phyloP scores from a whole-genome alignment of 1,140 invertebrate genomes.

The Cyphomyrmex costatus region DNA sequence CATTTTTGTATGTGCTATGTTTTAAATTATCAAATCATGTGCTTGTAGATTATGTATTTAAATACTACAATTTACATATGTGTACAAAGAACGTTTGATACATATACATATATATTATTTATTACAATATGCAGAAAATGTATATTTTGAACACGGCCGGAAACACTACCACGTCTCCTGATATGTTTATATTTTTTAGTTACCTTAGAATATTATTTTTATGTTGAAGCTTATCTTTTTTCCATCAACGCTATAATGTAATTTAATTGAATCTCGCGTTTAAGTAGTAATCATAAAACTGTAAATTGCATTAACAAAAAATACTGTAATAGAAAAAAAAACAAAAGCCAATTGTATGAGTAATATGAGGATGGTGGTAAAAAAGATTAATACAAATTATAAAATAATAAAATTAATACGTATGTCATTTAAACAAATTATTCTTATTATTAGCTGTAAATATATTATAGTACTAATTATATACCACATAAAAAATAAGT shows the following conservation, averaged over 20 bases:
- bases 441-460: no score
- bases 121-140: neutral
- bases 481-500: no score
- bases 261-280: neutral
- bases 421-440: no score
- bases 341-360: no score
- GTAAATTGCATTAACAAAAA: neutral
- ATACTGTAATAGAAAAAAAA: neutral
- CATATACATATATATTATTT: slow-evolving; percentile 8
- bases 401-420: no score
- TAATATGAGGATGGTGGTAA: no score
- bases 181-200: no score
- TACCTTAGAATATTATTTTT: neutral
- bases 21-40: neutral
- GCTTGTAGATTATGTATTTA: neutral
- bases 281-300: neutral
- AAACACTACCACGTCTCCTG: no score
- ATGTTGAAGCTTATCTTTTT: neutral
- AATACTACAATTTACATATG: neutral
- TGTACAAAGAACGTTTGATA: neutral
- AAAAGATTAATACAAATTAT: no score
- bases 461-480: no score
- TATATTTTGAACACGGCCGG: no score
- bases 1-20: no score
- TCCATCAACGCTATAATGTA: neutral